Evolutionary conservation across 2,113 vertebrate species (phyloP), one percentile per base, ranked within the genome.

Genomic region (Hemichromis elongatus): DNA sequence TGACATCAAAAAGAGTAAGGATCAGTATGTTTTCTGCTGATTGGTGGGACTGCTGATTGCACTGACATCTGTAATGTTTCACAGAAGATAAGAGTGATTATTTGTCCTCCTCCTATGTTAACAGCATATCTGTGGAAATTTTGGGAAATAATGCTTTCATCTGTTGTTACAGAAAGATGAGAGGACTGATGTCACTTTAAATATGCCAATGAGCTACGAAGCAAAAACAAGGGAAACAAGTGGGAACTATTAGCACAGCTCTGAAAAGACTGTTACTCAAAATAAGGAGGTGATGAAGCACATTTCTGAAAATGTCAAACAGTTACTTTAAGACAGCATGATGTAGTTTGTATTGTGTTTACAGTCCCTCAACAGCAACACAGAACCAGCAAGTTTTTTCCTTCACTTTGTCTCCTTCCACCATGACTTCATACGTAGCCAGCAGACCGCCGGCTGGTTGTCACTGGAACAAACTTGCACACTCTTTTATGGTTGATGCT

Each of bases 351-450:
- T 21, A 3, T 75, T 61, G 26, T 59, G 53, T 79, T 83, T 75
- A 78, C 54, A 77, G 57, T 16, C 18, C 52, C 37, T 77, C 33
- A 77, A 61, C 45, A 80, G 53, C 79, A 83, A 78, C 88, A 85
- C 77, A 42, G 77, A 89, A 78, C 21, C 50, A 73, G 9, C 18
- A 24, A 75, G 40, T 16, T 70, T 89, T 82, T 88, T 84, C 47
- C 73, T 75, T 50, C 24, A 45, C 30, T 42, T 57, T 42, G 37
- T 77, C n/a, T 82, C 40, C 42, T 14, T 90, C 57, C 70, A 80
- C 59, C 54, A 89, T 92, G 90, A 93, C 86, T 82, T 86, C 57
- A 89, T 85, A 10, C 3, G 1, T 37, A 70, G 24, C 42, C 70
- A 57, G 54, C 9, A 42, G 83, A 86, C 85, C 10, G 57, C 47